Evolutionary conservation across 2,888 invertebrate species (phyloP), one percentile per base, ranked within the genome.

Genomic region (Conistra vaccinii): DNA sequence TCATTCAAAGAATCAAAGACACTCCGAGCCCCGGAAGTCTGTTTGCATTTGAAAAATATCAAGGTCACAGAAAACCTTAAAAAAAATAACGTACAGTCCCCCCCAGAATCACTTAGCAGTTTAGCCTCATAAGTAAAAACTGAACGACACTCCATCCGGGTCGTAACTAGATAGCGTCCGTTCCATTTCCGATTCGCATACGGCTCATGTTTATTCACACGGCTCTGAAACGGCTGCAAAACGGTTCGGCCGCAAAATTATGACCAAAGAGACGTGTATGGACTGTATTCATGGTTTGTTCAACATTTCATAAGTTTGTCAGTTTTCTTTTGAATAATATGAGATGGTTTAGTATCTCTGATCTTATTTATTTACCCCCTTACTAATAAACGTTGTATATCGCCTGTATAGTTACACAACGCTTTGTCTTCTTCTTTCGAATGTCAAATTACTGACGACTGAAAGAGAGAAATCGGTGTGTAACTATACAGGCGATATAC

Each of bases 171-270:
- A 80, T 80, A 83, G 65, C 63, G 63, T 32, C 68, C 73, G 65
- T 70, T 73, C 63, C 55, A 83, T 83, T 84, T 84, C 83, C 85
- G 75, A 81, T 63, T 78, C 84, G 55, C 84, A 65, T 73, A 76
- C 70, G 62, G 32, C 74, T 83, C 84, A 83, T 83, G 84, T 83
- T 84, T 83, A 84, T 83, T 80, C 84, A 83, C 69, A 62, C 55
- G 67, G 29, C 23, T 60, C 69, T 42, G 74, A 69, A 79, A 58
- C 69, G 76, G 63, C 66, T 60, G 72, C 80, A 65, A 80, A 82
- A 83, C 73, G 84, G 73, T 83, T 80, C 57, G 45, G 62, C 70
- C 77, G 77, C 84, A 65, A 83, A 83, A 83, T 84, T 73, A 83
- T 73, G 72, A 48, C 51, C 48, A 39, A 68, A 75, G 60, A 80